Evolutionary conservation across 2,888 invertebrate genomes (phyloP).

Genomic region (Lepeophtheirus nordmannii): DNA sequence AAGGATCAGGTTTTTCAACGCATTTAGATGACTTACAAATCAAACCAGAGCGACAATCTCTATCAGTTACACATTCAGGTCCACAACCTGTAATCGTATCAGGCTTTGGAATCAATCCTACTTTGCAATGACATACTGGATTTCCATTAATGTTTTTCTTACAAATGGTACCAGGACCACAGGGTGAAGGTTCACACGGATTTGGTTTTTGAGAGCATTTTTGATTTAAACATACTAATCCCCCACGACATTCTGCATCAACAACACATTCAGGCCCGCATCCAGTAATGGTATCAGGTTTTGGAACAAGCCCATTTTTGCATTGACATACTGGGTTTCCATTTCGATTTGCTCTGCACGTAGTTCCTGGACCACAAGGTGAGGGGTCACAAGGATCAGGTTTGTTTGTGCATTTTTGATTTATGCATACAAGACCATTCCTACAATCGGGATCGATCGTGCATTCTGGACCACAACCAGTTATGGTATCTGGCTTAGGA

Average conservation of each 20-base stretch:
- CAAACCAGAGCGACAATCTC: neutral
- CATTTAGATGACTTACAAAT: neutral
- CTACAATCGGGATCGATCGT: conserved; percentile 4
- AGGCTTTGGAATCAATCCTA: conserved; percentile 31
- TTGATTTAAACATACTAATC: conserved; percentile 5
- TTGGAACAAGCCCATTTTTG: conserved; percentile 27
- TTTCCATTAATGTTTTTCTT: conserved; percentile 28
- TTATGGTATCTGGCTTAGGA: conserved; percentile 32
- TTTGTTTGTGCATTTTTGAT: conserved; percentile 3
- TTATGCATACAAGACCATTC: neutral
- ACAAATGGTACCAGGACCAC: conserved; percentile 27
- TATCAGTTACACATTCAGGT: neutral
- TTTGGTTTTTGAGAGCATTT: conserved; percentile 15
- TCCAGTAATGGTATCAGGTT: conserved; percentile 32
- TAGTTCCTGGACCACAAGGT: conserved; percentile 17
- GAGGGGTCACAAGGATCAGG: conserved; percentile 17
- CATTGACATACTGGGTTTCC: conserved; percentile 9
- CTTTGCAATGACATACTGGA: conserved; percentile 29
- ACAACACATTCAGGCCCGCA: conserved; percentile 31
- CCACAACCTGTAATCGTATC: conserved; percentile 32
- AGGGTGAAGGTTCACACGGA: conserved; percentile 19
- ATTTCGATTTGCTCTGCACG: neutral
- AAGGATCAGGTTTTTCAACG: conserved; percentile 7
- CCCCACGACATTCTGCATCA: conserved; percentile 21
- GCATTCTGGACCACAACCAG: conserved; percentile 32